Evolutionary conservation across 2,888 invertebrate genomes (phyloP).

Genomic region (Pheosia tremula): DNA sequence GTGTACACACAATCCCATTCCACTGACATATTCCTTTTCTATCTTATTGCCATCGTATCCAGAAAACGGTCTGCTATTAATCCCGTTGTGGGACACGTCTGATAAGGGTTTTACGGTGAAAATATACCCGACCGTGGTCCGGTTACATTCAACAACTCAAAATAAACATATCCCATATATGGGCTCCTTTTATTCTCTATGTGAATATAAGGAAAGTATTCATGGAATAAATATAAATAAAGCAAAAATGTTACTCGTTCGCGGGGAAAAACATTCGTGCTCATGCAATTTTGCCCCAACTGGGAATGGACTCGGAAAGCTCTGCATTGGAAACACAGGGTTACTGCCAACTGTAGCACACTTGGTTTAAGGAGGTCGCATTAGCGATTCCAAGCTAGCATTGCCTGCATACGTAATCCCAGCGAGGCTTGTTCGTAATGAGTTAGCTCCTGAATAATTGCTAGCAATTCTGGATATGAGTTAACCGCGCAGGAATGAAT

Average conservation of each 20-base stretch:
- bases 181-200: not conserved
- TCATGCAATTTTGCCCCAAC: no score
- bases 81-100: not conserved
- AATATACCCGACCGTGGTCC: not conserved
- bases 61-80: not conserved
- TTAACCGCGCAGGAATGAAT: conserved; percentile 25
- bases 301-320: no score
- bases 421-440: conserved; percentile 15
- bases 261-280: no score
- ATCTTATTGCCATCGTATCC: not conserved
- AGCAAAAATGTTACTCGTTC: no score
- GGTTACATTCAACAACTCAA: not conserved
- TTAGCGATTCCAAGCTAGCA: not conserved
- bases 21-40: not conserved
- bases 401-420: conserved; percentile 16
- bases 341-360: no score
- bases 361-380: not conserved
- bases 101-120: not conserved
- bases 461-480: conserved; percentile 21
- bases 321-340: no score
- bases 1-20: not conserved
- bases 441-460: conserved; percentile 31
- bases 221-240: not conserved
- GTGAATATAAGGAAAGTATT: not conserved
- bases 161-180: conserved; percentile 1